Percentiles rank a stretch among this genome's conserved stretches.
These are phyloP conservation scores for Oceanodroma leucorhoa DNA, from an alignment of 2,797 vertebrate species.

Conservation along the genomic window DNA sequence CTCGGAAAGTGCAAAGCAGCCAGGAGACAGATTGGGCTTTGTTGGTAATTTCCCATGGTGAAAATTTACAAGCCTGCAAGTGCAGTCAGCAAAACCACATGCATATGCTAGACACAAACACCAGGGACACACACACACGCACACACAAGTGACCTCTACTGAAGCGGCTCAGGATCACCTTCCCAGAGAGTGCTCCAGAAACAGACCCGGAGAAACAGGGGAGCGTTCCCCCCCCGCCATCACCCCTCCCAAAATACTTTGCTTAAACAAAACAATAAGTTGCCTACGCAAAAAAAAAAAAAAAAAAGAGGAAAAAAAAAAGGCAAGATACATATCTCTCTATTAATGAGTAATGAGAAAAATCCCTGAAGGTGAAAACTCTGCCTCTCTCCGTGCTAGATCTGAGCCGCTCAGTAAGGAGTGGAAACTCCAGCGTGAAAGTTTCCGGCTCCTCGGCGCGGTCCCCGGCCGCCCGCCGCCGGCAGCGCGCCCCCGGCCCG, in stretches of 20 bases:
- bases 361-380: constrained; percentile 35
- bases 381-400: background rate
- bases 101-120: constrained; percentile 69
- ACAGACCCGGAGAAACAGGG: background rate
- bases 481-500: background rate
- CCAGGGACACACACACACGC: constrained; percentile 54
- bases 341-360: constrained; percentile 49
- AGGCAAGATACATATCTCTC: constrained; percentile 29
- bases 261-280: constrained; percentile 1
- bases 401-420: background rate
- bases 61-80: constrained; percentile 75
- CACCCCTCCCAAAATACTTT: background rate
- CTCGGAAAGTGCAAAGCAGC: constrained; percentile 77
- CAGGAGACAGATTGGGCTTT: constrained; percentile 78
- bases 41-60: constrained; percentile 82
- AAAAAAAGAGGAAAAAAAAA: no score
- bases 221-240: background rate
- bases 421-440: constrained; percentile 11
- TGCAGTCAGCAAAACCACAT: constrained; percentile 69
- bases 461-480: background rate
- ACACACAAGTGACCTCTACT: constrained; percentile 53
- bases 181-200: background rate
- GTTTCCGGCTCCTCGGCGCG: background rate
- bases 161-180: constrained; percentile 51
- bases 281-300: background rate